Evolutionary conservation across 92 coral and sea anemone genomes (phyloP).

Genomic region (Isaurus tuberculatus): DNA sequence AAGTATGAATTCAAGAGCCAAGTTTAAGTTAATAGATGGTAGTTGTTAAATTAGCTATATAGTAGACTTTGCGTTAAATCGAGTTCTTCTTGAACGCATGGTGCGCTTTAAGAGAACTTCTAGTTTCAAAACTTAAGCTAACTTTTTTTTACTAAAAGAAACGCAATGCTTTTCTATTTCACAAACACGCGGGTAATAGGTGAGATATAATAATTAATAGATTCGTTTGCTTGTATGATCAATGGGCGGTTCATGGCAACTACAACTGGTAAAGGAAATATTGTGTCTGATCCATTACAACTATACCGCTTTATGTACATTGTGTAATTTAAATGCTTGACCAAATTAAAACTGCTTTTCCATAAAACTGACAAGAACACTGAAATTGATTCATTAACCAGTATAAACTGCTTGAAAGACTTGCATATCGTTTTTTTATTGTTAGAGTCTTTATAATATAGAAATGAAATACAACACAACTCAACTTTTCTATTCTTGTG

Average conservation of each 20-base stretch:
- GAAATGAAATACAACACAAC: neutral
- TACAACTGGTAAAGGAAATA: neutral
- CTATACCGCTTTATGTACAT: slow-evolving; percentile 19
- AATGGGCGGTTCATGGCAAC: slow-evolving; percentile 22
- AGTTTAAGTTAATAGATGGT: no score
- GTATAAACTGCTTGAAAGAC: neutral
- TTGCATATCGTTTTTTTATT: neutral
- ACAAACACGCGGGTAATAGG: neutral
- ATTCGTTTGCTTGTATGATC: neutral
- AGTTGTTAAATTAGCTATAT: no score
- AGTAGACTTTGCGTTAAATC: no score
- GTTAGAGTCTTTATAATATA: neutral
- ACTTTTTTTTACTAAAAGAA: no score
- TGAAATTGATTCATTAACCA: slow-evolving; percentile 1
- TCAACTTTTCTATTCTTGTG: neutral
- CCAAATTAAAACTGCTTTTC: slow-evolving; percentile 28
- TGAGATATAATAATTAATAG: no score
- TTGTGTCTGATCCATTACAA: slow-evolving; percentile 37
- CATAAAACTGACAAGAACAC: slow-evolving; percentile 30
- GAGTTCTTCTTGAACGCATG: no score
- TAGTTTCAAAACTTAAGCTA: no score
- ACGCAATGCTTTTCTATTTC: neutral
- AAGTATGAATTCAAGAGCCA: no score
- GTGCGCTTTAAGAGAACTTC: no score
- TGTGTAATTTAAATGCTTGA: neutral